Percentiles rank a stretch among this genome's conserved stretches.
Evolutionary conservation across 2,113 vertebrate genomes (phyloP).

Genomic region (Ivindomyrus marchei): DNA sequence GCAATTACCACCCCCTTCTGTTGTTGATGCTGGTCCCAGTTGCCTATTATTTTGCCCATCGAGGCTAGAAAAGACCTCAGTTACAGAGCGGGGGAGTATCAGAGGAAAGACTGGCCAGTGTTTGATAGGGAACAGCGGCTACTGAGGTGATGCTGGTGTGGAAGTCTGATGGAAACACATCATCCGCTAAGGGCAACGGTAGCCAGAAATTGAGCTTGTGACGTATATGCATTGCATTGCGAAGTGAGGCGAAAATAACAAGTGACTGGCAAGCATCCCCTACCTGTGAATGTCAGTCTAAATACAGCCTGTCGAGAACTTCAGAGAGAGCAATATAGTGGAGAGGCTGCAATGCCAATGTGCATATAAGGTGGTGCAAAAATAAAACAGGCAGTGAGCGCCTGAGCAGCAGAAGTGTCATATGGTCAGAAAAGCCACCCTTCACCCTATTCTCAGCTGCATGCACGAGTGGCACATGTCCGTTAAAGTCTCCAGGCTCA

Average conservation of each 20-base stretch:
- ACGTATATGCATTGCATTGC: not conserved
- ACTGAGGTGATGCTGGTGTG: not conserved
- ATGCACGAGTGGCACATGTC: not conserved
- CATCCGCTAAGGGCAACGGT: not conserved
- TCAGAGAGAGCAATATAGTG: not conserved
- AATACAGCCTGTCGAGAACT: not conserved
- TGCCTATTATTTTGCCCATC: not conserved
- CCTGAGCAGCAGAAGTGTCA: not conserved
- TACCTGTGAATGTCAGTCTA: not conserved
- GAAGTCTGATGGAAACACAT: not conserved
- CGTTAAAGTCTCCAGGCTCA: not conserved
- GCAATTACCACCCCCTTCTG: not conserved
- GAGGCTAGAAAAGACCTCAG: not conserved
- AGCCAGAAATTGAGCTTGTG: not conserved
- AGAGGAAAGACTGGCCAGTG: not conserved
- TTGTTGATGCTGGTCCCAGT: not conserved
- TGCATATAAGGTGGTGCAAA: not conserved
- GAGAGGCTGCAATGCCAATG: not conserved
- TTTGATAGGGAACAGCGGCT: not conserved
- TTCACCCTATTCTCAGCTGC: not conserved
- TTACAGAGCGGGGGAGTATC: not conserved
- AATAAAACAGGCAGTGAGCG: not conserved
- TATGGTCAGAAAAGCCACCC: not conserved
- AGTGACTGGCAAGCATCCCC: not conserved
- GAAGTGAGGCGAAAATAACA: not conserved